Percentiles rank a stretch among this genome's conserved stretches.
Evolutionary conservation across 2,797 vertebrate species (phyloP).

Genomic region (Rhinophrynus dorsalis): DNA sequence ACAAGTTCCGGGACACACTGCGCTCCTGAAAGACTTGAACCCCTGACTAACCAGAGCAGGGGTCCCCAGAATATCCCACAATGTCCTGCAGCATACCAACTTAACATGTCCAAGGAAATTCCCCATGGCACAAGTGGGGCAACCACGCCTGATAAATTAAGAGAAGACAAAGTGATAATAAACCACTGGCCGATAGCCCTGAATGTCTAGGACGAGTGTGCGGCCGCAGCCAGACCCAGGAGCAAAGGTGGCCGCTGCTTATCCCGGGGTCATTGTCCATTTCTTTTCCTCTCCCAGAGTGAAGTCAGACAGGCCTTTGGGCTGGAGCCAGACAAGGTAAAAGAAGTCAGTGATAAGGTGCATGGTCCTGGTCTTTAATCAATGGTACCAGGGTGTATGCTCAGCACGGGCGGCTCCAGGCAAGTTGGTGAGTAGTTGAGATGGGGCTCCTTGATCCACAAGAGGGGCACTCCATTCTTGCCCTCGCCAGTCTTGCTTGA

Average conservation of each 20-base stretch:
- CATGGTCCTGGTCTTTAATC: slow-evolving; percentile 73
- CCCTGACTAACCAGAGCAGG: slow-evolving; percentile 12
- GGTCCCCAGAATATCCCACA: no score
- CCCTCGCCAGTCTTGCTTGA: slow-evolving; percentile 92
- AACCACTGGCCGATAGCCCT: no score
- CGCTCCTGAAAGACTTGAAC: neutral
- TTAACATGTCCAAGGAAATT: neutral
- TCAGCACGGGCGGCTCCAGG: slow-evolving; percentile 93
- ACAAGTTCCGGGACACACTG: neutral
- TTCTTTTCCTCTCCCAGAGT: no score
- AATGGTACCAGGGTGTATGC: slow-evolving; percentile 94
- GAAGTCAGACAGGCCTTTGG: no score
- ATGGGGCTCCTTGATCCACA: slow-evolving; percentile 98
- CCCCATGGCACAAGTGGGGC: neutral
- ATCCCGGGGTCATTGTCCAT: neutral
- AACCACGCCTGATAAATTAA: neutral
- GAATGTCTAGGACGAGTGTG: no score
- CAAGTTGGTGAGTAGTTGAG: slow-evolving; percentile 98
- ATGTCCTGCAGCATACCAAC: no score
- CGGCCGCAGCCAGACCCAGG: no score
- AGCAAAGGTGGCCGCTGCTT: neutral
- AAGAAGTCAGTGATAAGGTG: no score
- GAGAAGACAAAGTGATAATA: no score
- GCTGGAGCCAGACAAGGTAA: no score
- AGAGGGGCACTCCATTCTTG: slow-evolving; percentile 92